These are phyloP conservation scores for Recurvirostra avosetta DNA, from an alignment of 2,113 vertebrate species.

Conservation along the genomic window DNA sequence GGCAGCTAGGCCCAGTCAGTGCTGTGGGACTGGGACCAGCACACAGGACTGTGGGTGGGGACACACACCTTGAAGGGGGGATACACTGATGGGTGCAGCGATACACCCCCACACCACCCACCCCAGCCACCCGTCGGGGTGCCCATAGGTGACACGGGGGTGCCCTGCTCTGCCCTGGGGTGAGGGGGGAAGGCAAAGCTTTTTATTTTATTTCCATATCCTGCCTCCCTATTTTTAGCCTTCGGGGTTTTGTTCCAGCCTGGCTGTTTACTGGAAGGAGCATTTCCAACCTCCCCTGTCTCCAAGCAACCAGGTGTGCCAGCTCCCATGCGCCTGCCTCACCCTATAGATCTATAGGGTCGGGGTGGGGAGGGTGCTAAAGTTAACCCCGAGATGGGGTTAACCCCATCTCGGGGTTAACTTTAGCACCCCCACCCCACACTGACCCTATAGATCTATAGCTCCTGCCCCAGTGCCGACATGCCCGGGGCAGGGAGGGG, in stretches of 20 bases:
- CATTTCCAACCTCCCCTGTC: constrained; percentile 47
- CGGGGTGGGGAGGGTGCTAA: rapidly evolving
- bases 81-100: neutral
- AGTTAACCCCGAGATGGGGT: rapidly evolving
- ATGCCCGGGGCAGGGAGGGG: neutral
- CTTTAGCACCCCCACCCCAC: neutral
- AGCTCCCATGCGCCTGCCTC: neutral
- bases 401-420: neutral
- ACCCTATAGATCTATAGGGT: constrained; percentile 35
- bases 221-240: constrained; percentile 60
- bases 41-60: neutral
- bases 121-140: neutral
- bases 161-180: neutral
- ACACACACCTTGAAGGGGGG: neutral
- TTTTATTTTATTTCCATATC: constrained; percentile 28
- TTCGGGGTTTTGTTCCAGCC: constrained; percentile 54
- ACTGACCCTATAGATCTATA: neutral
- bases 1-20: neutral
- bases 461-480: neutral
- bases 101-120: neutral
- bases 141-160: rapidly evolving
- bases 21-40: neutral
- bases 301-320: constrained; percentile 66
- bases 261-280: constrained; percentile 61
- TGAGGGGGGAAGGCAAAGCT: neutral